Percentiles rank a stretch among this genome's conserved stretches.
Conservation (phyloP, 2,797 vertebrate genomes). For the Pipistrellus nathusii region DNA sequence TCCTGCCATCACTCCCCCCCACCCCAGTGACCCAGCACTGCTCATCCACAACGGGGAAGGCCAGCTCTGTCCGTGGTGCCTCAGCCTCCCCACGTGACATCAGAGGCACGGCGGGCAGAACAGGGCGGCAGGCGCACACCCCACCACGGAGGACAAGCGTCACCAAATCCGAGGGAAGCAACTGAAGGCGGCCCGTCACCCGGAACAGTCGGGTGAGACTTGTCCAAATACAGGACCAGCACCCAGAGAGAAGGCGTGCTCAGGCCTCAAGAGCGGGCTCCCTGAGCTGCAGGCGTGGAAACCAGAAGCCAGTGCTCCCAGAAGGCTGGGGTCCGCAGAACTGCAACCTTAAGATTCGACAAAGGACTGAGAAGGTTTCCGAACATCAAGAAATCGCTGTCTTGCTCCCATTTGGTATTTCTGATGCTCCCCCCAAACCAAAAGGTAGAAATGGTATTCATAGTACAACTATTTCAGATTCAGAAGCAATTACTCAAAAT, state of each 20-base stretch:
- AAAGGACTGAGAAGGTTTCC: not conserved
- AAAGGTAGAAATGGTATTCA: slow-evolving; percentile 18
- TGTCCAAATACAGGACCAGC: not conserved
- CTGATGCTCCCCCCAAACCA: not conserved
- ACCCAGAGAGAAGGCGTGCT: not conserved
- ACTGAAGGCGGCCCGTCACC: not conserved
- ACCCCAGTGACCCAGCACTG: not conserved
- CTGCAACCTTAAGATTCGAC: not conserved
- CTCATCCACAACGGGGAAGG: not conserved
- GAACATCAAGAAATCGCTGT: not conserved
- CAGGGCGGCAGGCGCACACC: too few relatives aligned
- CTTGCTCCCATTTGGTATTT: not conserved
- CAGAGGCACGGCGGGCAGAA: not conserved
- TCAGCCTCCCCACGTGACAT: rapidly evolving
- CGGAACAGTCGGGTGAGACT: rapidly evolving
- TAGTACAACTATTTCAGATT: not conserved
- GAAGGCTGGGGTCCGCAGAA: not conserved
- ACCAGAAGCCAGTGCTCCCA: not conserved
- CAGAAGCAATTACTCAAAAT: slow-evolving; percentile 54
- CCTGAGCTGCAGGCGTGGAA: rapidly evolving
- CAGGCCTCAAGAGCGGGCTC: not conserved
- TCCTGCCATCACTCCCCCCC: rapidly evolving
- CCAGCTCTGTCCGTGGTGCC: not conserved
- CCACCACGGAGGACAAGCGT: not conserved
- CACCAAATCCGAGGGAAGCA: not conserved